Conservation (phyloP, 2,888 invertebrate genomes). For the Thysanoteuthis rhombus region DNA sequence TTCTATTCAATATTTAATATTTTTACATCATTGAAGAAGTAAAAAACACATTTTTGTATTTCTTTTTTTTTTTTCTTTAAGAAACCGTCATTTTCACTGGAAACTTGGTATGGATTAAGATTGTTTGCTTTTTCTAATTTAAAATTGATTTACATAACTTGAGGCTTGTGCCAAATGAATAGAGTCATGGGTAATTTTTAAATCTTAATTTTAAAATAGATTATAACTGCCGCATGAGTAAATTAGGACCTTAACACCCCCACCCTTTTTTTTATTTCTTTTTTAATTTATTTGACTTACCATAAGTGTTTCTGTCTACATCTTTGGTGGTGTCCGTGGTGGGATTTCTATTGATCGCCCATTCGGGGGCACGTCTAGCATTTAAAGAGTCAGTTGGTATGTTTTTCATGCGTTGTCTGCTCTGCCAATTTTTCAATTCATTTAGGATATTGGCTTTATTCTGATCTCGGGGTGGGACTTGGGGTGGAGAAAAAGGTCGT, state of each 20-base stretch:
- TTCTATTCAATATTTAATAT: too few relatives aligned
- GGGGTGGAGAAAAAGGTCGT: constrained; percentile 64
- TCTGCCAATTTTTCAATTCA: constrained; percentile 58
- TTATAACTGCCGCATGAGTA: neutral
- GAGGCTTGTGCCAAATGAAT: too few relatives aligned
- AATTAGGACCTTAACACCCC: neutral
- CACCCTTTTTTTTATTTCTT: neutral
- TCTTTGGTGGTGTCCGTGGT: neutral
- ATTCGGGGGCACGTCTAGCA: neutral
- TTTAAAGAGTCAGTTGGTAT: neutral
- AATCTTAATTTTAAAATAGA: neutral
- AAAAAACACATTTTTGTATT: too few relatives aligned
- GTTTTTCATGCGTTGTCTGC: constrained; percentile 42
- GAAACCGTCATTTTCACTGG: too few relatives aligned
- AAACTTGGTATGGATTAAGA: too few relatives aligned
- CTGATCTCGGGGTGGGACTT: constrained; percentile 53
- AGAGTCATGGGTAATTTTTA: neutral
- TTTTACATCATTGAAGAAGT: too few relatives aligned
- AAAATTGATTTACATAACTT: too few relatives aligned
- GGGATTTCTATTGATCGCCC: neutral
- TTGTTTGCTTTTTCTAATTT: too few relatives aligned
- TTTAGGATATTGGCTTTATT: constrained; percentile 46
- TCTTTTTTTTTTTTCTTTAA: too few relatives aligned
- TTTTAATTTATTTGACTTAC: neutral
- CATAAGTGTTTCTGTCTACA: constrained; percentile 16